Evolutionary conservation across 2,797 vertebrate genomes (phyloP).

Genomic region (Poliocrania exsul): DNA sequence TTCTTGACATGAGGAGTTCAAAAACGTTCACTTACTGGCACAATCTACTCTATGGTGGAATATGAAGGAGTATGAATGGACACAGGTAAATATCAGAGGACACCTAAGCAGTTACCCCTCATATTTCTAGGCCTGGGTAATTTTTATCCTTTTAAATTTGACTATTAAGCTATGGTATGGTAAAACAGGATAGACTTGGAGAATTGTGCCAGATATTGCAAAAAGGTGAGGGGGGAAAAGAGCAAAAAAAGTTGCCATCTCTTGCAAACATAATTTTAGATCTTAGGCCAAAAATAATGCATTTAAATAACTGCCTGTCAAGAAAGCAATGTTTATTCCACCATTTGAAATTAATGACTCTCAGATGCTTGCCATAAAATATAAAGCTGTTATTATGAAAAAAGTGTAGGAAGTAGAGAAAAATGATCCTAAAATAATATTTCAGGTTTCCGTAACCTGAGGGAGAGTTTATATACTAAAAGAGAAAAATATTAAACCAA

Average conservation of each 20-base stretch:
- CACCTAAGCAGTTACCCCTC: neutral
- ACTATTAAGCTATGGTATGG: neutral
- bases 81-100: neutral
- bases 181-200: neutral
- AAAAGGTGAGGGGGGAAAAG: neutral
- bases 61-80: neutral
- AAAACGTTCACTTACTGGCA: neutral
- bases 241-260: neutral
- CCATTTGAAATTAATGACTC: slow-evolving; percentile 26
- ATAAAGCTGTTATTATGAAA: neutral
- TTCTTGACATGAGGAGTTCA: neutral
- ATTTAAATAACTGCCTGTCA: slow-evolving; percentile 31
- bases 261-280: neutral
- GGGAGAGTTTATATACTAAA: neutral
- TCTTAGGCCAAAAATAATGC: slow-evolving; percentile 36
- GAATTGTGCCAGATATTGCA: neutral
- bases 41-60: neutral
- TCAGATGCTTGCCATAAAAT: slow-evolving; percentile 7
- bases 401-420: neutral
- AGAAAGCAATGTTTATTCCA: slow-evolving; percentile 33
- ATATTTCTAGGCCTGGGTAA: neutral
- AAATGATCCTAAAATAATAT: neutral
- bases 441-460: neutral
- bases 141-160: neutral
- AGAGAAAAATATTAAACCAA: neutral